Base-by-base conservation (phyloP, 2,113 vertebrate genomes). In the Calyptommatus sinebrachiatus region DNA sequence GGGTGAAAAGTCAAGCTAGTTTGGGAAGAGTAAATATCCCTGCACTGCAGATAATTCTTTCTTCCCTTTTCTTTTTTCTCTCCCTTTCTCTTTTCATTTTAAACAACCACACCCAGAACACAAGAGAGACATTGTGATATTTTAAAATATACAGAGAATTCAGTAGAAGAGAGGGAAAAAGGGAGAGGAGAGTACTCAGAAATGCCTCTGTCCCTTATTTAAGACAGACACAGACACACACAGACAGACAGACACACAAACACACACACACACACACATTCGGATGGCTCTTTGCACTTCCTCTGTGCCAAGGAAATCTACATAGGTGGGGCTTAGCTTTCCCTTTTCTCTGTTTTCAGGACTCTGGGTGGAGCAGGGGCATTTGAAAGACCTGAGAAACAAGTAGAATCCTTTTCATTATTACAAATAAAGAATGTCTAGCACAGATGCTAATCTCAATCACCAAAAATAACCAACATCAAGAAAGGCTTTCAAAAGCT, bases 351-450 rank as follows among this genome's bases (percentile, higher is more conserved):
- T 18, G 61, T 69, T 53, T 24, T 60, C 7, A n/a, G 35, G 24
- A 18, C 41, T 41, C 57, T 74, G 85, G 90, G 88, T 89, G 88
- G 89, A 87, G 83, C 80, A 83, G 21, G 1, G 62, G 57, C 48
- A 91, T 91, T 91, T 90, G 87, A 89, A 92, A 90, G 80, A 29
- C 63, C 62, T 78, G 88, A 62, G 83, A 35, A 67, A 68, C 0
- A 1, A 79, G 76, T 26, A 75, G 81, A 9, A 24, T 71, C 8
- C 35, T 5, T 71, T 81, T 72, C 53, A 18, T 77, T 83, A 71
- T 68, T 29, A 45, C 57, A 50, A 61, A 68, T 69, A 75, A 63
- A 86, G 81, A 82, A 22, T 75, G 69, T 24, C 77, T 26, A 24
- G 24, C 0, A 12, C 8, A 78, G 31, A 21, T 62, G 50, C 73